Evolutionary conservation across 2,113 vertebrate genomes (phyloP).

Genomic region (Lanius ludovicianus): DNA sequence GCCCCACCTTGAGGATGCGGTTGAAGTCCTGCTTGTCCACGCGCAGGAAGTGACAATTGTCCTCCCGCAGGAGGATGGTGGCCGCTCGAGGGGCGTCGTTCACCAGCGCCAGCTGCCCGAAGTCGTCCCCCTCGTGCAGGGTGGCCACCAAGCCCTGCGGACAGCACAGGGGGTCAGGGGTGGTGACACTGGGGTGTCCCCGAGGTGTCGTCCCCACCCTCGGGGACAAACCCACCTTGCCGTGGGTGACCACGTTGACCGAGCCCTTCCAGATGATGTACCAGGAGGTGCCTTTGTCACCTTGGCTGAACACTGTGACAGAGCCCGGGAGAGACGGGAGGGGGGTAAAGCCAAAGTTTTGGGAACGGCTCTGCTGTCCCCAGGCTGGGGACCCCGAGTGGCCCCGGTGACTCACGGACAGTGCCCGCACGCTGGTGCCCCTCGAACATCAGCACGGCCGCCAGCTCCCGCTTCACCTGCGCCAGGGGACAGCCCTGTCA

Average conservation of each 20-base stretch:
- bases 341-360: accelerated
- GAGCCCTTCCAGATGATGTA: conserved; percentile 99
- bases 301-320: conserved; percentile 91
- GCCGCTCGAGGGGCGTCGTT: conserved; percentile 91
- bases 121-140: conserved; percentile 90
- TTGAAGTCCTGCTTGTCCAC: conserved; percentile 97
- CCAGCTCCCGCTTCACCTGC: conserved; percentile 92
- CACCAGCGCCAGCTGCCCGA: conserved; percentile 91
- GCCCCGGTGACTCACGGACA: conserved; percentile 82
- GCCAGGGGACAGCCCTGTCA: neutral
- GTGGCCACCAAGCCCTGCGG: conserved; percentile 89
- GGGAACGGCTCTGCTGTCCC: neutral
- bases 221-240: conserved; percentile 77
- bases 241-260: conserved; percentile 94
- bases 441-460: conserved; percentile 90
- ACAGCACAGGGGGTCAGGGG: accelerated
- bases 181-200: accelerated
- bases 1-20: conserved; percentile 89
- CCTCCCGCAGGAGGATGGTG: conserved; percentile 91
- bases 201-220: neutral
- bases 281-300: conserved; percentile 95
- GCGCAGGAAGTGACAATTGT: conserved; percentile 93
- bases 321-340: too few relatives aligned
- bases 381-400: neutral
- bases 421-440: conserved; percentile 89